A percentile compares a stretch with the other conserved stretches of the same genome.
These are phyloP conservation scores for Neotoma lepida DNA, from an alignment of 2,113 vertebrate species.

Conservation along the genomic window DNA sequence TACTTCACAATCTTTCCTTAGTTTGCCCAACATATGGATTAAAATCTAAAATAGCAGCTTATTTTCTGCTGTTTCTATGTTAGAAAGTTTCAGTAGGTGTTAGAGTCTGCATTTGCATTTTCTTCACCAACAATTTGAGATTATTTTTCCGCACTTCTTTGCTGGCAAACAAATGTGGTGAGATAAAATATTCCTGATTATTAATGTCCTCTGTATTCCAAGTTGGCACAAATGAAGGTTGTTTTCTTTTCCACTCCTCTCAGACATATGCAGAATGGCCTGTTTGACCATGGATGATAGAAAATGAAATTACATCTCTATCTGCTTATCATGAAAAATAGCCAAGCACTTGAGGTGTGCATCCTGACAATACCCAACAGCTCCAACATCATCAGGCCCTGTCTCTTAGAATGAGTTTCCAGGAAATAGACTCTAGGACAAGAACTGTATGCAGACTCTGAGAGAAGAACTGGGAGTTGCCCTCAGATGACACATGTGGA, in stretches of 20 bases:
- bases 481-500: not conserved
- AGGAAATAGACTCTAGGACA: not conserved
- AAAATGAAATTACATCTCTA: not conserved
- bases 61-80: slow-evolving; percentile 80
- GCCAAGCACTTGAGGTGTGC: not conserved
- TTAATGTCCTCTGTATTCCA: not conserved
- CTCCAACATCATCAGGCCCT: not conserved
- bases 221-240: not conserved
- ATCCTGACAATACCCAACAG: not conserved
- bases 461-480: not conserved
- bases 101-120: slow-evolving; percentile 72
- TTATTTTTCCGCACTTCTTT: slow-evolving; percentile 58
- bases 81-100: slow-evolving; percentile 76
- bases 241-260: not conserved
- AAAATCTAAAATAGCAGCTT: slow-evolving; percentile 77
- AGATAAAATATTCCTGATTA: not conserved
- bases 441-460: not conserved
- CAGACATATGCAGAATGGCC: not conserved
- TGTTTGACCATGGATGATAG: not conserved
- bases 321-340: not conserved
- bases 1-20: slow-evolving; percentile 65
- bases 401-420: not conserved
- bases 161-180: slow-evolving; percentile 49
- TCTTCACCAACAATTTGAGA: slow-evolving; percentile 65
- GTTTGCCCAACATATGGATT: slow-evolving; percentile 78